phyloP scores from a whole-genome alignment of 2,888 invertebrate genomes.

The Lasioglossum morio region DNA sequence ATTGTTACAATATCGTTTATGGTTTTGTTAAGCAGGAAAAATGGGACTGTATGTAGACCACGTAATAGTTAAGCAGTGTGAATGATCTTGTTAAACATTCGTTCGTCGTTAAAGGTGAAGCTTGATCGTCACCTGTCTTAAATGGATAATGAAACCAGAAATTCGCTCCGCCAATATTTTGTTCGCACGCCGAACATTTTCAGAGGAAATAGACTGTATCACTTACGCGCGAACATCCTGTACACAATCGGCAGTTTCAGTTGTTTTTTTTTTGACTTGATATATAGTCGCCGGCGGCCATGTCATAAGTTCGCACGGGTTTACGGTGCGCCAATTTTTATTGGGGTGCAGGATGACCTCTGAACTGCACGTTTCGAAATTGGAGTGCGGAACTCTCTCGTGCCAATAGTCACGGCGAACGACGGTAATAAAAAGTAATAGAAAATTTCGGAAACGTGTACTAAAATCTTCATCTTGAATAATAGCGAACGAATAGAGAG shows the following conservation, averaged over 20 bases:
- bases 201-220: not conserved
- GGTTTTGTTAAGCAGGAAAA: too few relatives aligned
- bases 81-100: too few relatives aligned
- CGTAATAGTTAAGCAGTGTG: too few relatives aligned
- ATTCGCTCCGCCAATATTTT: not conserved
- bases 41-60: too few relatives aligned
- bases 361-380: constrained; percentile 4
- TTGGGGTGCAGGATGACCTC: not conserved
- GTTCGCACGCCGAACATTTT: not conserved
- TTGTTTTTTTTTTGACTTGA: not conserved
- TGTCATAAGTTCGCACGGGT: not conserved
- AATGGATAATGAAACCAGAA: not conserved
- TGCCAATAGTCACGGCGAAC: not conserved
- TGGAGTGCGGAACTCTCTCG: not conserved
- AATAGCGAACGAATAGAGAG: not conserved
- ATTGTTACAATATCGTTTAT: too few relatives aligned
- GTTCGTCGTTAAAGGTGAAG: not conserved
- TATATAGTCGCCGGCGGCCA: not conserved
- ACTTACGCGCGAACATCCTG: not conserved
- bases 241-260: not conserved
- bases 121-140: not conserved
- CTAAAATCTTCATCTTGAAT: not conserved
- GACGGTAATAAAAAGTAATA: not conserved
- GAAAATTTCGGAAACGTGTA: not conserved
- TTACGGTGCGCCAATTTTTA: constrained; percentile 3